phyloP scores from a whole-genome alignment of 2,113 vertebrate genomes.

The Cavia porcellus region DNA sequence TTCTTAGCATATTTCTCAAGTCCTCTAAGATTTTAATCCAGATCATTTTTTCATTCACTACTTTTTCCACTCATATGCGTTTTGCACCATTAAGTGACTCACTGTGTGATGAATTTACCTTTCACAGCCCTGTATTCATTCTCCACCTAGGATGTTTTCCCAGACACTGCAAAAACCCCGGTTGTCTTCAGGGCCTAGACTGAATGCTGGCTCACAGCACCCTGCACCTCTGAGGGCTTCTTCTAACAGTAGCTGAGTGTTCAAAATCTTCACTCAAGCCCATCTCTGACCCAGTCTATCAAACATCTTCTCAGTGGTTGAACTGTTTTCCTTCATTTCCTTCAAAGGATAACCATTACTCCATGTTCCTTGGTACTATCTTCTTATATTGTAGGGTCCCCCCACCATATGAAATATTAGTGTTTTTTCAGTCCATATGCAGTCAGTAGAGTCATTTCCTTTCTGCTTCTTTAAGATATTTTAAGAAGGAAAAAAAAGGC shows the following conservation, averaged over 20 bases:
- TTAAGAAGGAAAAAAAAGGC: neutral
- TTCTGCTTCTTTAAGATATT: slow-evolving; percentile 21
- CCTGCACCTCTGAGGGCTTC: neutral
- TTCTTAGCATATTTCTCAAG: neutral
- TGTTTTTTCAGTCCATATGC: neutral
- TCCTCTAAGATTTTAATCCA: neutral
- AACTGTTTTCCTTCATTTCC: neutral
- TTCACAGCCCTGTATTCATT: neutral
- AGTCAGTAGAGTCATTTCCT: slow-evolving; percentile 41
- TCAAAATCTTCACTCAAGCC: neutral
- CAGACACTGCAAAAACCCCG: neutral
- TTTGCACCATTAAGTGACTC: neutral
- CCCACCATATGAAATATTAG: neutral
- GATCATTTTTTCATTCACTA: neutral
- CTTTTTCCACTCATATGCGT: neutral
- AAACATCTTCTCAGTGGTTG: neutral
- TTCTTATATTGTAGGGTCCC: neutral
- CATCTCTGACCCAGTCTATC: neutral
- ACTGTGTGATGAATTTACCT: neutral
- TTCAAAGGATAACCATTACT: neutral
- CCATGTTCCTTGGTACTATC: neutral
- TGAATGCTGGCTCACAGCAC: neutral
- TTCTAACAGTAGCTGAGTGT: neutral
- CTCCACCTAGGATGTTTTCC: neutral
- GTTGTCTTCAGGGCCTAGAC: neutral